A percentile compares a stretch with the other conserved stretches of the same genome.
phyloP scores from a whole-genome alignment of 2,888 invertebrate genomes.

The Heliconius sara region DNA sequence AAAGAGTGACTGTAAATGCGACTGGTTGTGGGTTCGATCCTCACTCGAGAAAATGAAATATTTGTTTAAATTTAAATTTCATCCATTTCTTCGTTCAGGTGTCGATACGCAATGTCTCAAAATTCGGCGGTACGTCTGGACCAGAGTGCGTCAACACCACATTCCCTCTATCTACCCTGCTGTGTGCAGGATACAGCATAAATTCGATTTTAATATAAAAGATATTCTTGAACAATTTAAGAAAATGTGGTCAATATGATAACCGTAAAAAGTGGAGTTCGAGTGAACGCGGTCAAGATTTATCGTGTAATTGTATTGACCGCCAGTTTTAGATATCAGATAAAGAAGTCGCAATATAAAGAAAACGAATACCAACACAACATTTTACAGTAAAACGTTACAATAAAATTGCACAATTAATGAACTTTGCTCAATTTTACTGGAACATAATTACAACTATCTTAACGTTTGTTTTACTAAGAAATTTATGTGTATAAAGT shows the following conservation, averaged over 20 bases:
- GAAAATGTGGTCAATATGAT: slow-evolving; percentile 68
- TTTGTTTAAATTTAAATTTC: too few species aligned
- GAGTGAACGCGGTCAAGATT: slow-evolving; percentile 71
- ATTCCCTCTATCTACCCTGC: too few species aligned
- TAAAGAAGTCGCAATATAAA: slow-evolving; percentile 60
- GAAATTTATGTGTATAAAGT: slow-evolving; percentile 36
- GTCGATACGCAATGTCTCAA: too few species aligned
- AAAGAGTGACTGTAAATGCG: too few species aligned
- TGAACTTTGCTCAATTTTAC: too few species aligned
- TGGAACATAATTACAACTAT: slow-evolving; percentile 9
- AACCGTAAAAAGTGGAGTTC: slow-evolving; percentile 75
- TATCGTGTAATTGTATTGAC: slow-evolving; percentile 58
- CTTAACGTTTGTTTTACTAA: slow-evolving; percentile 46
- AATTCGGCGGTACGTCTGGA: too few species aligned
- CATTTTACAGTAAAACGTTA: slow-evolving; percentile 47
- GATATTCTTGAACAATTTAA: slow-evolving; percentile 49
- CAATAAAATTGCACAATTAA: background rate
- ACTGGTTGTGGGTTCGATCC: too few species aligned
- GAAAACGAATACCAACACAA: slow-evolving; percentile 58
- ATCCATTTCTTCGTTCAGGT: too few species aligned
- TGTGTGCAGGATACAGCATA: too few species aligned
- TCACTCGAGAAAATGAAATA: too few species aligned
- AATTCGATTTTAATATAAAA: background rate
- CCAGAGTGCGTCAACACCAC: too few species aligned
- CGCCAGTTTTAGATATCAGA: slow-evolving; percentile 64